Percentiles rank a stretch among this genome's conserved stretches.
Evolutionary conservation across 1,140 invertebrate genomes (phyloP).

Genomic region (Nasonia longicornis): DNA sequence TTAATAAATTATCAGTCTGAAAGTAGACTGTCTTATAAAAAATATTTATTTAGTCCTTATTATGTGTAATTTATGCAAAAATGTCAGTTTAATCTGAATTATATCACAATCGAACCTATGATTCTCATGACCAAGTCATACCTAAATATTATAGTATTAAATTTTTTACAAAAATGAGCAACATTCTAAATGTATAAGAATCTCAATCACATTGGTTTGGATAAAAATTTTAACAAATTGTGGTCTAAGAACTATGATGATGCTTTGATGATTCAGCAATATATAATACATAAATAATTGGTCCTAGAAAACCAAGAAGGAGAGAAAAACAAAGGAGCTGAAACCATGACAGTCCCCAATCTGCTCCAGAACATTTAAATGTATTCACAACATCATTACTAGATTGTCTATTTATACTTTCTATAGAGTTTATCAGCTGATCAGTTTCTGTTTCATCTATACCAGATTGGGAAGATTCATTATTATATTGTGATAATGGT

Average conservation of each 20-base stretch:
- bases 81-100: background rate
- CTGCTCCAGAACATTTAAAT: constrained; percentile 65
- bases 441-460: constrained; percentile 53
- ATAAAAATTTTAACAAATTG: background rate
- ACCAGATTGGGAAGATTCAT: constrained; percentile 37
- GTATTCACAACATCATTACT: constrained; percentile 52
- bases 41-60: constrained; percentile 19
- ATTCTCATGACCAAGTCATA: background rate
- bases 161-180: background rate
- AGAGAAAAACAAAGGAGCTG: constrained; percentile 63
- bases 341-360: constrained; percentile 66
- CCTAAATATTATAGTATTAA: background rate
- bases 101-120: background rate
- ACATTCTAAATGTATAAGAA: background rate
- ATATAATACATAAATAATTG: constrained; percentile 64
- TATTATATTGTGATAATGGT: constrained; percentile 49
- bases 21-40: constrained; percentile 32
- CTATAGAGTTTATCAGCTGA: constrained; percentile 52
- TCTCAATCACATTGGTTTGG: background rate
- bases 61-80: constrained; percentile 7
- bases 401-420: constrained; percentile 46
- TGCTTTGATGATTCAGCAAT: constrained; percentile 58
- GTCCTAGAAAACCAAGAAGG: constrained; percentile 63
- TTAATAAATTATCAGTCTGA: constrained; percentile 26
- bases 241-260: constrained; percentile 44